Base-by-base conservation (phyloP, 2,888 invertebrate species). In the Rhagonycha lutea region DNA sequence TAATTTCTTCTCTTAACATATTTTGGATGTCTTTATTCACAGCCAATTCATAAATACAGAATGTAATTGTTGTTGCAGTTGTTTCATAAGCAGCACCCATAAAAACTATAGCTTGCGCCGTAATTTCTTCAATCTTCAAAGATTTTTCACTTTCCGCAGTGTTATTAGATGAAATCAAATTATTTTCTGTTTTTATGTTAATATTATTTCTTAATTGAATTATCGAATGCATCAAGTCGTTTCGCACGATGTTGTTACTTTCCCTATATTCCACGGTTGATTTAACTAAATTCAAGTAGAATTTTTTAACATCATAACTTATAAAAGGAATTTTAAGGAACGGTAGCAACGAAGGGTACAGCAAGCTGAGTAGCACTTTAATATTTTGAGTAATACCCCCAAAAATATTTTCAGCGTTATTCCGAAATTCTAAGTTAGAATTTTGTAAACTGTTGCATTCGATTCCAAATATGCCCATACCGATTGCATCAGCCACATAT, bases 1-100 rank as follows among this genome's bases (percentile, higher is more conserved):
- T n/a, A 4, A 90, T 87, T 82, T 90, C 90, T 0, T 82, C 74
- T 11, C 89, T 81, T 0, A 88, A 77, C 67, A 84, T 88, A 1
- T 86, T 83, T 78, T 91, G 91, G 4, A 89, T 79, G 0, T 87
- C 82, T 1, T 84, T 86, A 80, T 90, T 87, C 8, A 85, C 83
- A 3, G 90, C 89, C 60, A 91, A 81, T 80, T 90, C 89, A 78
- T 88, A 90, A 14, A 90, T 81, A 1, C 86, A 86, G 77, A 88
- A 90, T 65, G 88, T 87, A 81, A 90, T 85, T 72, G 83, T 82
- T n/a, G 84, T 82, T 1, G 87, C 86, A 4, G 86, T 86, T 0
- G 87, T 86, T 81, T 87, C 87, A 72, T 85, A 87, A 1, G 86
- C 86, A n/a, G 86, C 86, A 9, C 79, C 79, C 72, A 18, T 84